phyloP scores from a whole-genome alignment of 2,797 vertebrate species.

The Eleutherodactylus coqui region DNA sequence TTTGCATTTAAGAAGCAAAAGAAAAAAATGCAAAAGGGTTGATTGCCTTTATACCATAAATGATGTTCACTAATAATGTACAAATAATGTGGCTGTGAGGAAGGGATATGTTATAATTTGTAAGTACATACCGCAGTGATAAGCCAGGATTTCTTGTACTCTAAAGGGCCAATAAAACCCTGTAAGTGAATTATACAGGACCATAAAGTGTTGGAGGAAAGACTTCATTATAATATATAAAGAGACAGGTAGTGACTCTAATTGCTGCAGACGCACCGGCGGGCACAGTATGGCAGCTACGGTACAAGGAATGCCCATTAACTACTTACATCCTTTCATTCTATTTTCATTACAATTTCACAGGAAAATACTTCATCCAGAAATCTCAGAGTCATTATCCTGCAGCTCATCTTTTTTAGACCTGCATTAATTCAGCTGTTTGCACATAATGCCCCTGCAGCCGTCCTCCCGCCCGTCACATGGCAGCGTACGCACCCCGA shows the following conservation, averaged over 20 bases:
- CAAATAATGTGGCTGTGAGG: too few species aligned
- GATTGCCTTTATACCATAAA: too few species aligned
- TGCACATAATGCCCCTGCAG: background rate
- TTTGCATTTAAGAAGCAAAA: too few species aligned
- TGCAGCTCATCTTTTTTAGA: background rate
- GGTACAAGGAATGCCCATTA: background rate
- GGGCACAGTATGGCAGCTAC: background rate
- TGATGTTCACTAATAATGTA: too few species aligned
- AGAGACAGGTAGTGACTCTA: background rate
- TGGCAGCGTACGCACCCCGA: background rate
- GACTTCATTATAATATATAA: background rate
- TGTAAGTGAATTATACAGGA: background rate
- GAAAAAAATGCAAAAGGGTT: too few species aligned
- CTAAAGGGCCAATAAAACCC: background rate
- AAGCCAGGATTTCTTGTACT: background rate
- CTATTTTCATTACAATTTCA: background rate
- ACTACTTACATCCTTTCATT: background rate
- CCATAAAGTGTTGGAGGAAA: background rate
- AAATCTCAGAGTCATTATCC: background rate
- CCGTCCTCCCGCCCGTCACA: background rate
- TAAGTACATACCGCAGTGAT: background rate
- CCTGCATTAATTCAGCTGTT: slow-evolving; percentile 1
- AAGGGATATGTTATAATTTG: too few species aligned
- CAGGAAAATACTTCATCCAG: background rate
- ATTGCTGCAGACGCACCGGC: background rate